These are phyloP conservation scores for Lasioglossum albipes DNA, from an alignment of 1,140 invertebrate species.

Conservation along the genomic window DNA sequence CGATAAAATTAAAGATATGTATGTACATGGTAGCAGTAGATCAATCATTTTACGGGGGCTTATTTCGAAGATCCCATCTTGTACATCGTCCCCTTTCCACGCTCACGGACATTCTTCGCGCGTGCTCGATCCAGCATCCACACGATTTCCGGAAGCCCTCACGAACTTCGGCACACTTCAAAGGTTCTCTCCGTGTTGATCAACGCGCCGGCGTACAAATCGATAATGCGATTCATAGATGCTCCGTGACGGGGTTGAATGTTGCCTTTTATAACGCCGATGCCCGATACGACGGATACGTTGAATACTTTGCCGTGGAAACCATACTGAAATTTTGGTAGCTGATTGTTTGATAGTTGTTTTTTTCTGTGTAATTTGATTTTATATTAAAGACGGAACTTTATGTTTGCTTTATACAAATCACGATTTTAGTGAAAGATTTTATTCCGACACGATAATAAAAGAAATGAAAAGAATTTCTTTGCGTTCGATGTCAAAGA, in stretches of 20 bases:
- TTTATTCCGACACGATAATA: no score
- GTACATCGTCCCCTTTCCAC: conserved; percentile 40
- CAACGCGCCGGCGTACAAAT: conserved; percentile 60
- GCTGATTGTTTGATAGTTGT: no score
- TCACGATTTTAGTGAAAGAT: no score
- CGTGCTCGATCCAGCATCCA: conserved; percentile 45
- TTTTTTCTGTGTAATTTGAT: no score
- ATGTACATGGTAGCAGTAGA: conserved; percentile 51
- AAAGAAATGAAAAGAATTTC: no score
- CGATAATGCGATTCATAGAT: conserved; percentile 65
- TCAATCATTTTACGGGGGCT: conserved; percentile 66
- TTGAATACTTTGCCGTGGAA: no score
- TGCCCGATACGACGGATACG: neutral
- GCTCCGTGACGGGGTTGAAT: conserved; percentile 47
- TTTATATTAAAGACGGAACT: no score
- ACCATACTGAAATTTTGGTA: no score
- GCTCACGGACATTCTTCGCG: conserved; percentile 59
- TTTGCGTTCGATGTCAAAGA: no score
- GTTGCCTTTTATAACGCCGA: conserved; percentile 35
- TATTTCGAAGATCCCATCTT: conserved; percentile 59
- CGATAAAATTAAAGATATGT: conserved; percentile 46
- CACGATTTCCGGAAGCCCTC: conserved; percentile 62
- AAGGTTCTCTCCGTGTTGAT: conserved; percentile 57
- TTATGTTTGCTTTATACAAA: no score
- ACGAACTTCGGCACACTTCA: conserved; percentile 62